Evolutionary conservation across 2,113 vertebrate genomes (phyloP).

Genomic region (Carollia perspicillata): DNA sequence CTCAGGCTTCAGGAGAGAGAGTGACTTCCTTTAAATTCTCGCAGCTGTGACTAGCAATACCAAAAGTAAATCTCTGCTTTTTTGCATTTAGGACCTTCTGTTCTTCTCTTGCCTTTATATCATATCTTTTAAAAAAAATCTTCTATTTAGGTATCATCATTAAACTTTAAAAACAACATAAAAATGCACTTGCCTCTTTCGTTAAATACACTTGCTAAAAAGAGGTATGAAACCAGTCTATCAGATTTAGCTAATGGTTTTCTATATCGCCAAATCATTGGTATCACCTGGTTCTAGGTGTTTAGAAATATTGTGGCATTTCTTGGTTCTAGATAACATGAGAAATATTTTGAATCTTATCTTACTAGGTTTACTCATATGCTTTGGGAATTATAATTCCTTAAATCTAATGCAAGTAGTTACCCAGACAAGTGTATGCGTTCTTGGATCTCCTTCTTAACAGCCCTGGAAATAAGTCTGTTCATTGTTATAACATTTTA

Average conservation of each 20-base stretch:
- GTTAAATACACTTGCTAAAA: neutral
- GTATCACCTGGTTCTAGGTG: neutral
- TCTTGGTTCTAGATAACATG: neutral
- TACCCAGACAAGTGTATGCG: neutral
- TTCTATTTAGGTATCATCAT: neutral
- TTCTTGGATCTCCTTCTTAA: neutral
- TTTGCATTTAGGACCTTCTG: neutral
- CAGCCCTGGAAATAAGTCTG: neutral
- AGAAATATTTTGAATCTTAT: constrained; percentile 1
- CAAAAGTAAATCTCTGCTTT: neutral
- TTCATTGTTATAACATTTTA: neutral
- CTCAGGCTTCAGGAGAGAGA: neutral
- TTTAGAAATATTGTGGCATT: neutral
- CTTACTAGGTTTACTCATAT: neutral
- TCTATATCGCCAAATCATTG: neutral
- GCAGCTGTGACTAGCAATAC: neutral
- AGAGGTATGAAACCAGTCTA: neutral
- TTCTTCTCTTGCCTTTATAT: neutral
- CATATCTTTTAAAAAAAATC: neutral
- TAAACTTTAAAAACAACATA: neutral
- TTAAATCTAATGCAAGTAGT: neutral
- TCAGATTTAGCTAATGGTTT: neutral
- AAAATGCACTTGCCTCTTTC: neutral
- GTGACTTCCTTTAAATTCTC: neutral
- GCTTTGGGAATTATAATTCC: neutral